Evolutionary conservation across 2,888 invertebrate genomes (phyloP).

Genomic region (Sesia bembeciformis): DNA sequence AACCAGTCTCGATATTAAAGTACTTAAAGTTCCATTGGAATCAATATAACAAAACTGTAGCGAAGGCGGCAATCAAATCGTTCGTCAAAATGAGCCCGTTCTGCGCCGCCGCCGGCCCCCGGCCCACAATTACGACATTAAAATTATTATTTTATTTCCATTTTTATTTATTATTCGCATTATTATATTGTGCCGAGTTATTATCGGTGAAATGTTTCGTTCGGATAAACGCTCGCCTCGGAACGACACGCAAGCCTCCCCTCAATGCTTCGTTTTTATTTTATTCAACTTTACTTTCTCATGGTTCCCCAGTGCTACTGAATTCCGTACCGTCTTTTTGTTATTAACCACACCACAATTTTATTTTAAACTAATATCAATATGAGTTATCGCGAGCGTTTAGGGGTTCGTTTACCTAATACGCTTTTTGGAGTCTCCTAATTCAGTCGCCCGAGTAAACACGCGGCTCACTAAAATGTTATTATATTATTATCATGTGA

Average conservation of each 20-base stretch:
- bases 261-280: slow-evolving; percentile 27
- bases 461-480: slow-evolving; percentile 24
- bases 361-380: too few species aligned
- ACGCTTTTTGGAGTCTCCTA: slow-evolving; percentile 13
- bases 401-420: too few species aligned
- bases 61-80: slow-evolving; percentile 46
- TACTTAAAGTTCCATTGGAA: slow-evolving; percentile 44
- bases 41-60: slow-evolving; percentile 46
- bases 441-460: slow-evolving; percentile 25
- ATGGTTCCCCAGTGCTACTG: slow-evolving; percentile 62
- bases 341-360: slow-evolving; percentile 8
- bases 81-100: slow-evolving; percentile 49
- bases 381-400: too few species aligned
- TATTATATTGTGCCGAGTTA: slow-evolving; percentile 75
- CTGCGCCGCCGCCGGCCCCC: slow-evolving; percentile 44
- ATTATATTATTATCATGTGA: slow-evolving; percentile 44
- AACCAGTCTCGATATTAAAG: slow-evolving; percentile 39
- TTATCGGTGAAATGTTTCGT: slow-evolving; percentile 75
- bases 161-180: slow-evolving; percentile 75
- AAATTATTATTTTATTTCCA: slow-evolving; percentile 74
- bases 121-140: slow-evolving; percentile 71
- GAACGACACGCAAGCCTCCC: slow-evolving; percentile 59
- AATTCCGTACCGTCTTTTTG: slow-evolving; percentile 55
- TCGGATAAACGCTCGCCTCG: slow-evolving; percentile 64
- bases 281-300: slow-evolving; percentile 53